A percentile compares a stretch with the other conserved stretches of the same genome.
Evolutionary conservation across 2,888 invertebrate genomes (phyloP).

Genomic region (Dimorphilus gyrociliatus): DNA sequence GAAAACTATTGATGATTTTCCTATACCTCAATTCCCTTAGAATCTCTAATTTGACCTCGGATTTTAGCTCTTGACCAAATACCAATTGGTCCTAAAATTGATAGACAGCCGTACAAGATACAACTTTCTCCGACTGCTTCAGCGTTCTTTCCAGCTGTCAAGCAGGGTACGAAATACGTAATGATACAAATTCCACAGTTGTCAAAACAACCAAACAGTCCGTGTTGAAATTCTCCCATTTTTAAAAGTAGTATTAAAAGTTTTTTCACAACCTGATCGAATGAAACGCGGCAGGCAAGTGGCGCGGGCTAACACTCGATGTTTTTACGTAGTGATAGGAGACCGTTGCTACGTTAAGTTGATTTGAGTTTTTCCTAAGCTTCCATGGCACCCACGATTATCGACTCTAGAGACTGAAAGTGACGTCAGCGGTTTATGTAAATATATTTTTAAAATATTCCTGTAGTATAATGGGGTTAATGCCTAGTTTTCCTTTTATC

Average conservation of each 20-base stretch:
- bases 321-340: too few species aligned
- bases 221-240: constrained; percentile 13
- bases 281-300: too few species aligned
- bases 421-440: too few species aligned
- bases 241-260: neutral
- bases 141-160: constrained; percentile 17
- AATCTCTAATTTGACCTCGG: constrained; percentile 15
- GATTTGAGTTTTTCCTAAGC: too few species aligned
- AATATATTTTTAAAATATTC: too few species aligned
- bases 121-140: constrained; percentile 15
- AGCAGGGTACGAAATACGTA: constrained; percentile 17
- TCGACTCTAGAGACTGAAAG: too few species aligned
- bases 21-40: constrained; percentile 17
- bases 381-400: too few species aligned
- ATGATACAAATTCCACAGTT: constrained; percentile 15
- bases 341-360: too few species aligned
- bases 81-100: constrained; percentile 1
- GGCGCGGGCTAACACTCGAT: too few species aligned
- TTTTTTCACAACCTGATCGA: too few species aligned
- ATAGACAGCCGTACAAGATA: constrained; percentile 12
- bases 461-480: too few species aligned
- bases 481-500: too few species aligned
- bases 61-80: constrained; percentile 8
- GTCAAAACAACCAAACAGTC: constrained; percentile 16
- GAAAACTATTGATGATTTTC: neutral